These are phyloP conservation scores for Platycheirus albimanus DNA, from an alignment of 2,888 invertebrate genomes.

Conservation along the genomic window DNA sequence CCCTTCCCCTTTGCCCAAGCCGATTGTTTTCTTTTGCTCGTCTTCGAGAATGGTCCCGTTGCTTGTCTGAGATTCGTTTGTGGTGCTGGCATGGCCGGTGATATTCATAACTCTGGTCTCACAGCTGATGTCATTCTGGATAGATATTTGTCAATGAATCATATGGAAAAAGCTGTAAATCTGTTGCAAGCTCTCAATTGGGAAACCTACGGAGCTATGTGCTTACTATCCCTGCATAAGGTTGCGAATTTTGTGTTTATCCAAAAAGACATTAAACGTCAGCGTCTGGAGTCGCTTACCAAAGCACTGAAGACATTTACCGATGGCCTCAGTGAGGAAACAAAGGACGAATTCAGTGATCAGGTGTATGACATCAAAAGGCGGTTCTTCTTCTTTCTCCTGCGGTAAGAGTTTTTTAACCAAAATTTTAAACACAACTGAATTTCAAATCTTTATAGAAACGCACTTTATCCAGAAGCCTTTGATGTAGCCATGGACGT, in stretches of 20 bases:
- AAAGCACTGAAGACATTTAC: constrained; percentile 92
- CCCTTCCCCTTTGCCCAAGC: constrained; percentile 82
- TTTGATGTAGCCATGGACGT: constrained; percentile 93
- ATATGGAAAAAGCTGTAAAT: constrained; percentile 88
- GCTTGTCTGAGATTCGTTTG: constrained; percentile 84
- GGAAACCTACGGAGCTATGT: constrained; percentile 89
- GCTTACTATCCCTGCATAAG: constrained; percentile 89
- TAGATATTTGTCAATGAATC: constrained; percentile 86
- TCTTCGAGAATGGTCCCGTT: constrained; percentile 86
- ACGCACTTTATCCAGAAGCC: constrained; percentile 90
- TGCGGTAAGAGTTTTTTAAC: constrained; percentile 85
- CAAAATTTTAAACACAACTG: not conserved
- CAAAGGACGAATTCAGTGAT: constrained; percentile 89
- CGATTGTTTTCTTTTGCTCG: constrained; percentile 84
- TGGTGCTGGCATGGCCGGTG: constrained; percentile 82
- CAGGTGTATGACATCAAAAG: constrained; percentile 92
- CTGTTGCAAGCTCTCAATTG: constrained; percentile 88
- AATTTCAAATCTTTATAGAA: constrained; percentile 81
- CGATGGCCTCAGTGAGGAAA: constrained; percentile 86
- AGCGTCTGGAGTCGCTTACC: constrained; percentile 85
- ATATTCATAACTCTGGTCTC: constrained; percentile 83
- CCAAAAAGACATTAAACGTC: constrained; percentile 79
- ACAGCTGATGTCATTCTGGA: constrained; percentile 85
- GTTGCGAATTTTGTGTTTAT: constrained; percentile 86
- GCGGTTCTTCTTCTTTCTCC: constrained; percentile 92